These are phyloP conservation scores for Leucophora obtusa DNA, from an alignment of 2,888 invertebrate genomes.

Conservation along the genomic window DNA sequence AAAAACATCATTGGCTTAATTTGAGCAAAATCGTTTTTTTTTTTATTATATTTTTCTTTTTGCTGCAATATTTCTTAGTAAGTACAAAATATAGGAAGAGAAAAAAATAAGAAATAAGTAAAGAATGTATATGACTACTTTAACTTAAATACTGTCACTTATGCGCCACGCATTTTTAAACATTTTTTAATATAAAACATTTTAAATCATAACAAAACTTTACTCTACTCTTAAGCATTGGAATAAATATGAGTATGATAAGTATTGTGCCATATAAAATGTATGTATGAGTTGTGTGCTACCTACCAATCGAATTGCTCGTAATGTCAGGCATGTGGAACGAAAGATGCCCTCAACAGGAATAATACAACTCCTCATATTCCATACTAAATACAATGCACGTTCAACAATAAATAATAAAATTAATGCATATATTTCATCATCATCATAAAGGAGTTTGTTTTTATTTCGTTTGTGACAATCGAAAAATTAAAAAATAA, in stretches of 20 bases:
- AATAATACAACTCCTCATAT: slow-evolving; percentile 1
- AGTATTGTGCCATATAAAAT: neutral
- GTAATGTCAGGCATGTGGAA: slow-evolving; percentile 62
- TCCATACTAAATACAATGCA: slow-evolving; percentile 68
- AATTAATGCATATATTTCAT: slow-evolving; percentile 67
- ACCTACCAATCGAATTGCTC: slow-evolving; percentile 27
- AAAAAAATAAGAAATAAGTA: slow-evolving; percentile 50
- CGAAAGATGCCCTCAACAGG: slow-evolving; percentile 52
- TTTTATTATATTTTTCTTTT: slow-evolving; percentile 39
- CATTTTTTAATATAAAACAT: slow-evolving; percentile 60
- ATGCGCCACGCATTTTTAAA: slow-evolving; percentile 65
- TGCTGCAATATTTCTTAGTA: slow-evolving; percentile 31
- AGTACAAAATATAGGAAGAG: slow-evolving; percentile 17
- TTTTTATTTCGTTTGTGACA: slow-evolving; percentile 37
- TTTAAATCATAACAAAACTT: slow-evolving; percentile 61
- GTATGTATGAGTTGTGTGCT: neutral
- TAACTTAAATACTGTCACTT: slow-evolving; percentile 65
- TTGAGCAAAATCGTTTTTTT: slow-evolving; percentile 39
- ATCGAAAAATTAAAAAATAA: slow-evolving; percentile 27
- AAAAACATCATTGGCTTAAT: slow-evolving; percentile 40
- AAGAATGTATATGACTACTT: slow-evolving; percentile 64
- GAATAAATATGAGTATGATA: slow-evolving; percentile 49
- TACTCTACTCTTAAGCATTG: slow-evolving; percentile 24
- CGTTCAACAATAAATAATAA: slow-evolving; percentile 76
- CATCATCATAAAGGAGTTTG: slow-evolving; percentile 55